Evolutionary conservation across 2,888 invertebrate species (phyloP), one percentile per base, ranked within the genome.

Genomic region (Lithophane leautieri): DNA sequence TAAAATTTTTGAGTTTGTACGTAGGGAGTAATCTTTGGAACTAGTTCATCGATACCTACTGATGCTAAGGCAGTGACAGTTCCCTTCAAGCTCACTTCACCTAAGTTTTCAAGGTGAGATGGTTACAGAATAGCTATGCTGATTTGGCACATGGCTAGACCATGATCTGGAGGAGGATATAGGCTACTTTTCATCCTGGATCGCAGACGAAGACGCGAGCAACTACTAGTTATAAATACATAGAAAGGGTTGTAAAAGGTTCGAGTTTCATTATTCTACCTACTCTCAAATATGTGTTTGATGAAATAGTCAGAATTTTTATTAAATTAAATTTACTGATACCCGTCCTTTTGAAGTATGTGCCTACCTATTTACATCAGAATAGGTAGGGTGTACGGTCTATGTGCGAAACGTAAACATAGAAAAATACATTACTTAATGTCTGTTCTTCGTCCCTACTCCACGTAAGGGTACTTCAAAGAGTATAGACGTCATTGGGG

Each of bases 361-460:
- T 25, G 25, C 11, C 1, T 25, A 58, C 58, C 16, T 42, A 42
- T 60, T 19, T 14, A 54, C n/a, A 40, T 52, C 12, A 47, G 22
- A 47, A 1, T 50, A 42, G 0, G 14, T 28, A 65, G 28, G 8
- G 4, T 28, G 2, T 25, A 25, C 34, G 11, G 14, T 28, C 0
- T 62, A 25, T 42, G 42, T 54, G 76, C 34, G 6, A 25, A 66
- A 42, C n/a, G 16, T 42, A 58, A 42, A 40, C 40, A 67, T 25
- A 67, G 34, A 63, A 69, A 70, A 61, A 69, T 25, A 62, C 25
- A 56, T 42, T 56, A 65, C 47, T 34, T 52, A 60, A 65, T 52
- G 58, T 58, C 28, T 65, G 75, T 79, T 83, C 61, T 80, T 70
- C 66, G 72, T 63, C 62, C 70, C 69, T 70, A 25, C 58, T 70